phyloP scores from a whole-genome alignment of 2,888 invertebrate species.

The Dryobota labecula region DNA sequence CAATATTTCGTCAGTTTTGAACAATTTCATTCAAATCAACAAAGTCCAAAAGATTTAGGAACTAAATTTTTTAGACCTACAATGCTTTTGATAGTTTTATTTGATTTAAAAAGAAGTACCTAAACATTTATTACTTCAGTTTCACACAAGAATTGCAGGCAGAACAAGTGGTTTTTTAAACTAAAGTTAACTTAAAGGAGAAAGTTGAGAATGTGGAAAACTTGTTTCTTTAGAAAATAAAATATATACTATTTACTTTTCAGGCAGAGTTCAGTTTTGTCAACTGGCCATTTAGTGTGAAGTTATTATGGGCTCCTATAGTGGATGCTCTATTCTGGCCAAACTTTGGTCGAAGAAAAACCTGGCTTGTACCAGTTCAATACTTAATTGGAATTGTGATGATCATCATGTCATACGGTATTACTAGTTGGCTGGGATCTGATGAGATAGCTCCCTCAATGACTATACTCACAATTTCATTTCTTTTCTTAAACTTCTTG shows the following conservation, averaged over 20 bases:
- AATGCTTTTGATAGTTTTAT: background rate
- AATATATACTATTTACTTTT: conserved; percentile 69
- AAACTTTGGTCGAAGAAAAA: conserved; percentile 97
- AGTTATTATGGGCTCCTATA: conserved; percentile 99
- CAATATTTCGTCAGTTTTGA: background rate
- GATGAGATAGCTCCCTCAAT: conserved; percentile 92
- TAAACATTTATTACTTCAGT: too few species aligned
- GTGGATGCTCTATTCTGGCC: conserved; percentile 97
- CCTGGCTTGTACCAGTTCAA: conserved; percentile 98
- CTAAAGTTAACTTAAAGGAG: too few species aligned
- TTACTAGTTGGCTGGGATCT: conserved; percentile 94
- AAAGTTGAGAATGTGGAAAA: background rate
- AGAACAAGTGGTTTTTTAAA: too few species aligned
- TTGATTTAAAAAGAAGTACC: background rate
- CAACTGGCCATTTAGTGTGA: conserved; percentile 97
- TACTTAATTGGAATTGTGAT: conserved; percentile 97
- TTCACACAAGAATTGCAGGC: too few species aligned
- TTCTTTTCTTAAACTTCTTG: conserved; percentile 97
- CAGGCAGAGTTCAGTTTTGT: conserved; percentile 98
- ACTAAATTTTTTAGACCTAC: background rate
- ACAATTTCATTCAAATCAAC: background rate
- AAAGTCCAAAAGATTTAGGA: background rate
- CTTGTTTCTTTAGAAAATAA: background rate
- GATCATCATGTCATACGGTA: conserved; percentile 94
- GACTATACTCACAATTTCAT: conserved; percentile 94